These are phyloP conservation scores for Antheraea assamensis DNA, from an alignment of 2,888 invertebrate genomes.

Conservation along the genomic window DNA sequence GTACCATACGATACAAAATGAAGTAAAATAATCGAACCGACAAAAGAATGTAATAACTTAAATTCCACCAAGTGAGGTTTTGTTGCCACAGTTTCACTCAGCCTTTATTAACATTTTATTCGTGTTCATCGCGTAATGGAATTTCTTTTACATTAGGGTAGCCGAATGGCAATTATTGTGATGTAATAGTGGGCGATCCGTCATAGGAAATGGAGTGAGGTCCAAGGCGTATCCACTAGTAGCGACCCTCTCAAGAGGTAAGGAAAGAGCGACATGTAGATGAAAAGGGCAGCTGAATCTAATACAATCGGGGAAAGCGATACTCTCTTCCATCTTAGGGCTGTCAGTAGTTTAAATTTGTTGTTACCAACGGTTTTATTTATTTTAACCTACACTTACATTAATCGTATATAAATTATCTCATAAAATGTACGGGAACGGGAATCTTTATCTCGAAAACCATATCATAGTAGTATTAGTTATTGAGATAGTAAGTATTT, in stretches of 20 bases:
- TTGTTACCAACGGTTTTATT: too few species aligned
- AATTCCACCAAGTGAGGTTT: conserved; percentile 11
- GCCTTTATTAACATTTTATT: conserved; percentile 16
- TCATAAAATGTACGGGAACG: too few species aligned
- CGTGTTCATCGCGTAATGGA: conserved; percentile 16
- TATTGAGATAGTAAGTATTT: too few species aligned
- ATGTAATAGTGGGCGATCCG: conserved; percentile 32
- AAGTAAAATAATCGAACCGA: conserved; percentile 24
- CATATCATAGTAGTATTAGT: too few species aligned
- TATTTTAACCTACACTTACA: too few species aligned
- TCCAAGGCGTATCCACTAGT: conserved; percentile 62
- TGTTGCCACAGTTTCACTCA: conserved; percentile 11
- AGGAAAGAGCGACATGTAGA: conserved; percentile 77
- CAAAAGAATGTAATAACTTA: conserved; percentile 15
- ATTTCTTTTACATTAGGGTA: conserved; percentile 23
- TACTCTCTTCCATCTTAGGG: conserved; percentile 68
- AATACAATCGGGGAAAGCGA: conserved; percentile 81
- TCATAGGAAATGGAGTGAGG: conserved; percentile 36
- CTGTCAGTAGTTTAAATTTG: conserved; percentile 39
- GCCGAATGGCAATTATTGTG: conserved; percentile 29
- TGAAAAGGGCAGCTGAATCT: conserved; percentile 82
- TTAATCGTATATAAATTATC: too few species aligned
- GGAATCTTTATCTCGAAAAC: too few species aligned
- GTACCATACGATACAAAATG: conserved; percentile 28
- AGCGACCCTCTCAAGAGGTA: conserved; percentile 61